Conservation (phyloP, 2,888 invertebrate species). For the Elmis aenea region DNA sequence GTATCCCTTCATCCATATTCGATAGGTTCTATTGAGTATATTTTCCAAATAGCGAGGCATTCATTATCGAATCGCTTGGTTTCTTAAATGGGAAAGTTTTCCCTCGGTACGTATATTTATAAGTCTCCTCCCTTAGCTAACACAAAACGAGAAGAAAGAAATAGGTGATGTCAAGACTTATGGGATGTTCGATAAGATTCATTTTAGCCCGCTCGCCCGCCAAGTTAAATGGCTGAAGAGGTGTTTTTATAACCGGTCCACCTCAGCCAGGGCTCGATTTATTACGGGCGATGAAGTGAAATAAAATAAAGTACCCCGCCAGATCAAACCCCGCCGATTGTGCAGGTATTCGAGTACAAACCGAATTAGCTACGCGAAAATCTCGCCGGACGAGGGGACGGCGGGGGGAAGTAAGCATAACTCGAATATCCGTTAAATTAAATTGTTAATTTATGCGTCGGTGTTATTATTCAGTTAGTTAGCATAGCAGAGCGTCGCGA, state of each 20-base stretch:
- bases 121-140: conserved; percentile 43
- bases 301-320: conserved; percentile 35
- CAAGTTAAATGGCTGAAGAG: conserved; percentile 44
- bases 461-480: conserved; percentile 30
- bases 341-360: conserved; percentile 34
- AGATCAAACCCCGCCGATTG: conserved; percentile 40
- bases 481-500: conserved; percentile 25
- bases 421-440: conserved; percentile 27
- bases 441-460: conserved; percentile 30
- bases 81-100: conserved; percentile 49
- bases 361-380: conserved; percentile 30
- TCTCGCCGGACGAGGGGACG: conserved; percentile 22
- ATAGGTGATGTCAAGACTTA: conserved; percentile 52
- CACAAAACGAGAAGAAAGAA: conserved; percentile 47
- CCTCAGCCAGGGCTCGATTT: conserved; percentile 38
- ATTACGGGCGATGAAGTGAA: conserved; percentile 39
- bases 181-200: conserved; percentile 52
- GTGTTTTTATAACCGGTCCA: conserved; percentile 44
- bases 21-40: too few species aligned
- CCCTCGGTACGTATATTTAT: conserved; percentile 47
- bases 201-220: conserved; percentile 42
- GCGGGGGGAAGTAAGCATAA: conserved; percentile 23
- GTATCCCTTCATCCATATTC: too few species aligned
- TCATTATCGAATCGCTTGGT: conserved; percentile 36
- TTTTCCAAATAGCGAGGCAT: too few species aligned